Evolutionary conservation across 2,888 invertebrate species (phyloP), one percentile per base, ranked within the genome.

Genomic region (Drosophila monieri): DNA sequence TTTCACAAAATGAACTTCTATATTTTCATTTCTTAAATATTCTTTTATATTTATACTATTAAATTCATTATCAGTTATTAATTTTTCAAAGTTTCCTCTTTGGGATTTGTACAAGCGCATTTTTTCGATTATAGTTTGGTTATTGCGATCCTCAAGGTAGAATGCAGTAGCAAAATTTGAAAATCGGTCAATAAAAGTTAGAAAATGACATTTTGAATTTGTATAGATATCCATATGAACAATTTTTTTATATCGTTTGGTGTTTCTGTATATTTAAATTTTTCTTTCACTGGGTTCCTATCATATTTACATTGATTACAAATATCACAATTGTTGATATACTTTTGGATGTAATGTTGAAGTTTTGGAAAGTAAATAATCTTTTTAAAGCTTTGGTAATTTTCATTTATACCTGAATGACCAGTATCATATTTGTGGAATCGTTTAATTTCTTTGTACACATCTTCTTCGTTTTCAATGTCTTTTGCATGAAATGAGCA

Each of bases 291-390:
- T 52, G 65, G 73, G 23, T 58, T 67, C 15, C 73, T 56, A 51
- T 74, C 67, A 61, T 72, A 73, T 59, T 73, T 72, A 35, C n/a
- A 35, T n/a, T n/a, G 35, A 35, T 46, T 39, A 57, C 71, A 65
- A 25, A 61, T 66, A 15, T 66, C 66, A 32, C 66, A 68, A 56
- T 71, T 71, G 35, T 68, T 71, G 49, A 74, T 64, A 49, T 67
- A 49, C 35, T 57, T 65, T 54, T 64, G 52, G 39, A 71, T 71
- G 44, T 58, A 49, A 51, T 59, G 35, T 60, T 66, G 53, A 37
- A 72, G 51, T 35, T 70, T 67, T 39, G 67, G 72, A 52, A 67
- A 57, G 41, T 75, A 69, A 54, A 73, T 67, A 44, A 54, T 51
- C 21, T 48, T 41, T 56, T 64, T 73, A 46, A 65, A 58, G 14